Percentiles rank a stretch among this genome's conserved stretches.
These are phyloP conservation scores for Acleris emargana DNA, from an alignment of 2,888 invertebrate species.

Conservation along the genomic window DNA sequence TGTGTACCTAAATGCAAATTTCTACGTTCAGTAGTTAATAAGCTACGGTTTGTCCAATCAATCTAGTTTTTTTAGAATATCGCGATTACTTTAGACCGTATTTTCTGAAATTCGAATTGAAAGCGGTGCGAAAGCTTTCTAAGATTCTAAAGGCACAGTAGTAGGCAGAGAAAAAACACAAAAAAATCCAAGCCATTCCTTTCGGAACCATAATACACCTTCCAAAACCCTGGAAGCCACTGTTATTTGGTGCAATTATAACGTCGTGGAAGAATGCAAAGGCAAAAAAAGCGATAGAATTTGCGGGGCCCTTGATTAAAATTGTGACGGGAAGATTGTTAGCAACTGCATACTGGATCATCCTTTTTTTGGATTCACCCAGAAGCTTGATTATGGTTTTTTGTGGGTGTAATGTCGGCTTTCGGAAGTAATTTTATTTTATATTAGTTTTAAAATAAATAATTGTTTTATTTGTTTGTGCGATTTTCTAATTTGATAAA, in stretches of 20 bases:
- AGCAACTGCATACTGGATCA: conserved; percentile 44
- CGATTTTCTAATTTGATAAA: too few relatives aligned
- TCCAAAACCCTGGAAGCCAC: conserved; percentile 59
- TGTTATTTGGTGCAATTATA: conserved; percentile 80
- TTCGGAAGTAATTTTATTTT: conserved; percentile 20
- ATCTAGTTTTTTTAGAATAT: too few relatives aligned
- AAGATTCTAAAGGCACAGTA: not conserved
- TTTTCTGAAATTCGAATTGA: too few relatives aligned
- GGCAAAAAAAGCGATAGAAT: conserved; percentile 76
- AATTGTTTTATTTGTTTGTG: too few relatives aligned
- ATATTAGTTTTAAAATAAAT: not conserved
- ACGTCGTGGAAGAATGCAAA: conserved; percentile 69
- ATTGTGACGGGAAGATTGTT: conserved; percentile 80
- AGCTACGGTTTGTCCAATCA: too few relatives aligned
- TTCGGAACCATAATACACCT: conserved; percentile 37
- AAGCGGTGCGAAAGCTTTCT: not conserved
- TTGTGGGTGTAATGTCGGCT: conserved; percentile 25
- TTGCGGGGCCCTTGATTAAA: conserved; percentile 76
- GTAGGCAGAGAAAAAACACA: not conserved
- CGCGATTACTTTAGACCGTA: too few relatives aligned
- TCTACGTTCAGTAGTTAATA: too few relatives aligned
- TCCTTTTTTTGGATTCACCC: conserved; percentile 50
- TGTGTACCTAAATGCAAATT: too few relatives aligned
- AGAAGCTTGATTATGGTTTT: conserved; percentile 35
- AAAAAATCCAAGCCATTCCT: conserved; percentile 33